Evolutionary conservation across 2,113 vertebrate genomes (phyloP), one percentile per base, ranked within the genome.

Genomic region (Rhinopomastus cyanomelas): DNA sequence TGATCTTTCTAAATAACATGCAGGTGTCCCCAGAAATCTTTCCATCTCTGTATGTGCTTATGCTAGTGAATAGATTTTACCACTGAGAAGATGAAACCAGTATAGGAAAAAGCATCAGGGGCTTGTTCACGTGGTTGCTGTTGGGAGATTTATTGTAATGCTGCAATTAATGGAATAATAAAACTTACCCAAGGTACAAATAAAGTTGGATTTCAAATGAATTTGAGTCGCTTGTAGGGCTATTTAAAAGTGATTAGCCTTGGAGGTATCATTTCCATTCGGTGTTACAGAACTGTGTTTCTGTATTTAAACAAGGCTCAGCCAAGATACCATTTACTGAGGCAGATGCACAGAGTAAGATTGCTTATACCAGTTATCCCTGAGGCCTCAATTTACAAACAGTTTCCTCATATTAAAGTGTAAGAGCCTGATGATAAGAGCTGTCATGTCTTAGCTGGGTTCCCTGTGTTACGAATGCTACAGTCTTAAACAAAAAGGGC

Each of bases 361-460:
- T 90, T 95, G 81, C 65, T 95, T 90, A 84, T 90, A 84, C 69
- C 81, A 79, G 87, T 88, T 95, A 84, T 93, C 91, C 91, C 87
- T 57, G 62, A 92, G 86, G 91, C 88, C 59, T 92, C 60, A 88
- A 88, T 91, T 96, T 94, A 87, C 88, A 95, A 89, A 26, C 64
- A n/a, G 86, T 78, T 95, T 95, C 81, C 77, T 95, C 65, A 84
- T 88, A 86, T 88, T 91, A 57, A 95, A 94, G 72, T 83, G 62
- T 60, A 81, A 89, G 69, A 85, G 46, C 71, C 73, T 90, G 57
- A 88, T 93, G 86, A 86, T 89, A 89, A 83, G 73, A 92, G 61
- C 85, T 89, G 83, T 85, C 57, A 46, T 86, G 66, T 75, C 71
- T 90, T 91, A 75, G 81, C 88, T 81, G 85, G 62, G 30, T 79